These are phyloP conservation scores for Andrena camellia DNA, from an alignment of 2,888 invertebrate genomes.

Conservation along the genomic window DNA sequence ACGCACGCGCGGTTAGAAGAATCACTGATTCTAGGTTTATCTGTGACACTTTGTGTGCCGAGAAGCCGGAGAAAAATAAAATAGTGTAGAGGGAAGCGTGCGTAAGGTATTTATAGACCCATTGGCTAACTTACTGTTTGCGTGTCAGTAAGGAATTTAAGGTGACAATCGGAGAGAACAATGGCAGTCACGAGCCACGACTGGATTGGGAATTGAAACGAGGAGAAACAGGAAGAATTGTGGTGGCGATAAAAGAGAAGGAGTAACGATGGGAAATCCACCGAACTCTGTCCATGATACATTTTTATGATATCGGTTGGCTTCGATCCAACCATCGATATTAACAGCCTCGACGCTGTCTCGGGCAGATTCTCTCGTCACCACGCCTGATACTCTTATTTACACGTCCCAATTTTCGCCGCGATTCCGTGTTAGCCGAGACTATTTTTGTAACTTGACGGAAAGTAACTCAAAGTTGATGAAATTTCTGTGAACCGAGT, in stretches of 20 bases:
- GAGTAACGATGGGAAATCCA: conserved; percentile 40
- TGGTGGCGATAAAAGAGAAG: conserved; percentile 30
- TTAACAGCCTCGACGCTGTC: conserved; percentile 64
- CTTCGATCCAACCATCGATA: conserved; percentile 67
- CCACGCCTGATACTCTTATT: conserved; percentile 35
- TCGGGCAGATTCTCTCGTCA: conserved; percentile 67
- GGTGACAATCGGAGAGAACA: conserved; percentile 2
- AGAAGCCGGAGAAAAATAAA: too few relatives aligned
- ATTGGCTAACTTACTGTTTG: not conserved
- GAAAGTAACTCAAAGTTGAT: not conserved
- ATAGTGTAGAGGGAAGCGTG: too few relatives aligned
- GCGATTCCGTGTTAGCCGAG: not conserved
- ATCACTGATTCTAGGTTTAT: too few relatives aligned
- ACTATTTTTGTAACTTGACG: conserved; percentile 19
- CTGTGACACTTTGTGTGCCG: too few relatives aligned
- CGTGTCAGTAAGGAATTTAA: not conserved
- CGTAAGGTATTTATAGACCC: not conserved
- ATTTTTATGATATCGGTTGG: conserved; percentile 68
- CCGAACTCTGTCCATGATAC: conserved; percentile 49
- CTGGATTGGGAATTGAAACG: conserved; percentile 19
- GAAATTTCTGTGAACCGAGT: not conserved
- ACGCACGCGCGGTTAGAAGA: too few relatives aligned
- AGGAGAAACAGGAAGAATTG: conserved; percentile 24
- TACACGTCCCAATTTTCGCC: conserved; percentile 44
- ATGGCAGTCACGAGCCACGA: not conserved